These are phyloP conservation scores for Heliconius eleuchia DNA, from an alignment of 1,140 invertebrate species.

Conservation along the genomic window DNA sequence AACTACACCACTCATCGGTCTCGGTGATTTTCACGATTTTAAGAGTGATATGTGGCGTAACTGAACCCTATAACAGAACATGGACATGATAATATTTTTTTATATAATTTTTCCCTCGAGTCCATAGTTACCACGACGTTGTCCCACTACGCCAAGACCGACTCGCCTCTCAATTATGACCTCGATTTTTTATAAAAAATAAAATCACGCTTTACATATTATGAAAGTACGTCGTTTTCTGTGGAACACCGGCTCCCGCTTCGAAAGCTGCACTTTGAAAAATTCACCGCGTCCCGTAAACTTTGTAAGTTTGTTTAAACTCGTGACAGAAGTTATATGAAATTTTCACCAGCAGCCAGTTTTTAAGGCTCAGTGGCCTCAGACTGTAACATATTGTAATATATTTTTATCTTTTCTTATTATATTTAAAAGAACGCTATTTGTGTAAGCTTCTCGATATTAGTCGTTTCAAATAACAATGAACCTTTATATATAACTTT, in stretches of 20 bases:
- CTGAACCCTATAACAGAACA: too few relatives aligned
- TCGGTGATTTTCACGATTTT: too few relatives aligned
- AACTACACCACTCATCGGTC: too few relatives aligned
- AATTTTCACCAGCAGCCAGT: slow-evolving; percentile 37
- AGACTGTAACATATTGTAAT: background rate
- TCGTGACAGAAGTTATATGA: slow-evolving; percentile 44
- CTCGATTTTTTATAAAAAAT: background rate
- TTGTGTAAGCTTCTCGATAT: too few relatives aligned
- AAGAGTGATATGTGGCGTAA: too few relatives aligned
- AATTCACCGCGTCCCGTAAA: slow-evolving; percentile 42
- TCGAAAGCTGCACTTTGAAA: slow-evolving; percentile 42
- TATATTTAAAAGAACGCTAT: background rate
- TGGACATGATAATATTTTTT: too few relatives aligned
- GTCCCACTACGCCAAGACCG: too few relatives aligned
- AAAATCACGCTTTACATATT: background rate
- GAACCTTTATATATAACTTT: too few relatives aligned
- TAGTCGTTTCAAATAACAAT: too few relatives aligned
- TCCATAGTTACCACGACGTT: too few relatives aligned
- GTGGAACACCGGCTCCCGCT: background rate
- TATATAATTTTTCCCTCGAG: too few relatives aligned
- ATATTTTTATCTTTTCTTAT: background rate
- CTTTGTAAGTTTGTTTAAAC: slow-evolving; percentile 43
- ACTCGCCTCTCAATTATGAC: too few relatives aligned
- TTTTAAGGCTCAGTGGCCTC: slow-evolving; percentile 21
- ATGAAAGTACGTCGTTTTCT: background rate